Conservation (phyloP, 2,113 vertebrate genomes). For the mouse (Mus musculus) region GRCm39 chr4:80073001-80073500, state of each 20-base stretch:
- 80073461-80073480: neutral
- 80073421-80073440: slow-evolving; percentile 17
- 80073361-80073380: neutral
- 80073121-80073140: neutral
- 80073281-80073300: neutral
- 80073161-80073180: neutral
- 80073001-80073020: neutral
- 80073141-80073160: neutral
- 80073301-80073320: neutral
- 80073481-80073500: neutral
- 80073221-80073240: neutral
- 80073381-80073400: neutral
- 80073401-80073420: neutral
- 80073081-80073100: neutral
- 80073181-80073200: neutral
- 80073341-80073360: neutral
- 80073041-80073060: neutral
- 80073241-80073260: neutral
- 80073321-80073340: neutral
- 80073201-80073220: neutral
- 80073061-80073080: neutral
- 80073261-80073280: neutral
- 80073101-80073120: neutral
- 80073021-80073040: neutral
- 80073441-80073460: neutral